phyloP scores from a whole-genome alignment of 2,113 vertebrate genomes.

The Alligator sinensis region DNA sequence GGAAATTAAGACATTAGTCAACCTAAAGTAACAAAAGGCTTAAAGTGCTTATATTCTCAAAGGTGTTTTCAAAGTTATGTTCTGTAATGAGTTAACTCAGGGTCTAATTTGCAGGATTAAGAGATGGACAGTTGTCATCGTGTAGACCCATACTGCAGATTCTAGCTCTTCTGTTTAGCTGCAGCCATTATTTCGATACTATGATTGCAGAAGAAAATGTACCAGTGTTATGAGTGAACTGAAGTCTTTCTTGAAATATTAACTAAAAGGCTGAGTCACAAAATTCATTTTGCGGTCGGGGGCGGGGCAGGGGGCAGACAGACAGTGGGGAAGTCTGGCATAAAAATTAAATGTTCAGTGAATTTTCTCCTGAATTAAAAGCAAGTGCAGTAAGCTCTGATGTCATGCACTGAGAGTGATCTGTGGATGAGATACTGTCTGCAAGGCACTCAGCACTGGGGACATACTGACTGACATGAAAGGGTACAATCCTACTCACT shows the following conservation, averaged over 20 bases:
- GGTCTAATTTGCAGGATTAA: not conserved
- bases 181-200: not conserved
- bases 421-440: not conserved
- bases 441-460: accelerated
- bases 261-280: no score
- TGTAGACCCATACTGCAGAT: not conserved
- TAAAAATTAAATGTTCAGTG: not conserved
- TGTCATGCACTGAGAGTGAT: not conserved
- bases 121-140: not conserved
- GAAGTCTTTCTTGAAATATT: not conserved
- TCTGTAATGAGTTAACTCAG: not conserved
- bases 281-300: no score
- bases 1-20: not conserved
- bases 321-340: not conserved
- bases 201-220: not conserved
- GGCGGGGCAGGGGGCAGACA: no score
- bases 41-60: not conserved
- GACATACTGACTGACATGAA: accelerated
- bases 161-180: not conserved
- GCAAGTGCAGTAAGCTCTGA: not conserved
- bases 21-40: not conserved
- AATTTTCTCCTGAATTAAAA: not conserved
- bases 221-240: not conserved
- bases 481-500: not conserved
- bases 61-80: not conserved